A percentile compares a stretch with the other conserved stretches of the same genome.
Conservation (phyloP, 2,888 invertebrate genomes). For the Rhyacophila evoluta region DNA sequence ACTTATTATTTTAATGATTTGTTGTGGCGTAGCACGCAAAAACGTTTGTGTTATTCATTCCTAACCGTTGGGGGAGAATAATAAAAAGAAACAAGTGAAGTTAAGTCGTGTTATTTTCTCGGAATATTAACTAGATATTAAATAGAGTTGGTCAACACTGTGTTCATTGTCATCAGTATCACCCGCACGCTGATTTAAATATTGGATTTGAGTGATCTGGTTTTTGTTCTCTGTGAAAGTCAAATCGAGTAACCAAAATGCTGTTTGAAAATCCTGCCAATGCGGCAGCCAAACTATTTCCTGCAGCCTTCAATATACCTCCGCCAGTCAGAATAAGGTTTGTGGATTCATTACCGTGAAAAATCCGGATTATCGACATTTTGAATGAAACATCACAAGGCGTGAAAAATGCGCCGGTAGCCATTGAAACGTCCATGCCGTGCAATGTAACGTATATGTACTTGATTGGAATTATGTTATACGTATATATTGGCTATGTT, state of each 20-base stretch:
- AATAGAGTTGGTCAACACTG: background rate
- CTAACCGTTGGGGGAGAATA: constrained; percentile 4
- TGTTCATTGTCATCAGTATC: constrained; percentile 4
- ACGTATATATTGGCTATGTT: too few species aligned
- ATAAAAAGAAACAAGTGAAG: constrained; percentile 14
- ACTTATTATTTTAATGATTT: constrained; percentile 14
- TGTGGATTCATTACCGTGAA: background rate
- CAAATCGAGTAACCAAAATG: constrained; percentile 66
- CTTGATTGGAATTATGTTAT: too few species aligned
- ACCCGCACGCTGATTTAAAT: background rate
- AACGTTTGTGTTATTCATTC: constrained; percentile 16
- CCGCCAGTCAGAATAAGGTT: constrained; percentile 75
- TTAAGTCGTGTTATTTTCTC: background rate
- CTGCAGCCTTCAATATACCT: constrained; percentile 77
- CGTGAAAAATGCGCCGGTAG: constrained; percentile 22
- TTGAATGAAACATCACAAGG: background rate
- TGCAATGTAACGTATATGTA: background rate
- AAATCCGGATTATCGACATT: constrained; percentile 15
- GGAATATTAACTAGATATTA: background rate
- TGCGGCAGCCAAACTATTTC: constrained; percentile 74
- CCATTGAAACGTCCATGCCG: background rate
- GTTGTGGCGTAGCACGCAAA: constrained; percentile 15
- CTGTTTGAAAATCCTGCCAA: constrained; percentile 79
- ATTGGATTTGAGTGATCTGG: constrained; percentile 6
- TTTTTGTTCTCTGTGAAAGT: constrained; percentile 54